Conservation (phyloP, 2,797 vertebrate species). For the Helostoma temminkii region DNA sequence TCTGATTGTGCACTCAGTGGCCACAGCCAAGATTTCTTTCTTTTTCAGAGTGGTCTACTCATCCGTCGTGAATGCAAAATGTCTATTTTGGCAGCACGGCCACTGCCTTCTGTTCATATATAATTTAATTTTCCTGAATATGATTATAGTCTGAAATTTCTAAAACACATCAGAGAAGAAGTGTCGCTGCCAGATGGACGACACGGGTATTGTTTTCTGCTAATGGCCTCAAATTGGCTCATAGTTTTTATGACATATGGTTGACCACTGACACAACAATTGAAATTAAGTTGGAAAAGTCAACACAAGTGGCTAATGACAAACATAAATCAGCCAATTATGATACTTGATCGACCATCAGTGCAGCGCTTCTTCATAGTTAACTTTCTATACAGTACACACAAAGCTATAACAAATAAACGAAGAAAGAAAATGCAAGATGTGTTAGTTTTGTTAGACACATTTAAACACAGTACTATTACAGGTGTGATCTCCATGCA, state of each 20-base stretch:
- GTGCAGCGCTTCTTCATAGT: not conserved
- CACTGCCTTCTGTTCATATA: constrained; percentile 49
- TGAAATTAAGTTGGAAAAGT: constrained; percentile 30
- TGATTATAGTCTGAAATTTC: constrained; percentile 42
- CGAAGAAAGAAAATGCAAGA: too few species aligned
- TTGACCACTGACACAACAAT: constrained; percentile 32
- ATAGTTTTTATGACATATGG: constrained; percentile 34
- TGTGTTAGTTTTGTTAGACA: not conserved
- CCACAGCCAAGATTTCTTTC: constrained; percentile 20
- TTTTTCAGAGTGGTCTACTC: constrained; percentile 16
- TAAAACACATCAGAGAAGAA: constrained; percentile 26
- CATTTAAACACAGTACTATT: not conserved
- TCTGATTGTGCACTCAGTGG: constrained; percentile 1
- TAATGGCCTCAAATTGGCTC: constrained; percentile 35
- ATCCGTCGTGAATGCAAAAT: constrained; percentile 22
- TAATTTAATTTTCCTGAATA: constrained; percentile 43
- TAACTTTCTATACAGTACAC: constrained; percentile 2
- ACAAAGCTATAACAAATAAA: not conserved
- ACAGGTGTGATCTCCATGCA: not conserved
- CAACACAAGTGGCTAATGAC: constrained; percentile 16
- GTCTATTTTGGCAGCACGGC: constrained; percentile 29
- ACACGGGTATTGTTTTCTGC: constrained; percentile 28
- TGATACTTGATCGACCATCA: constrained; percentile 22
- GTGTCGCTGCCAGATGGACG: constrained; percentile 51
- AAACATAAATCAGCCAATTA: constrained; percentile 32